These are phyloP conservation scores for Psilopogon haemacephalus DNA, from an alignment of 2,113 vertebrate species.

Conservation along the genomic window DNA sequence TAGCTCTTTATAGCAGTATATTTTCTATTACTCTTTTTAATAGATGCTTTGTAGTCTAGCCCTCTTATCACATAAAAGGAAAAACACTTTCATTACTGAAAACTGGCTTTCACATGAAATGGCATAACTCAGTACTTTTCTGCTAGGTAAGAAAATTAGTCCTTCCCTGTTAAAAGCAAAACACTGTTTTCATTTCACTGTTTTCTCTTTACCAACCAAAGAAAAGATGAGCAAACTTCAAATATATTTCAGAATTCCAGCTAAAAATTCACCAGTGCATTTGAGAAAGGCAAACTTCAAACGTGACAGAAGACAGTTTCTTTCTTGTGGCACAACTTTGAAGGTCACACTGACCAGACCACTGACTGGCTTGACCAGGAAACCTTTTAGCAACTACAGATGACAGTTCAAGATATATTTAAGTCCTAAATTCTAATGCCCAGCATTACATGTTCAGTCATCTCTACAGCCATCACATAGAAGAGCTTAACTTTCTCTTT, in stretches of 20 bases:
- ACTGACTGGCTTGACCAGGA: not conserved
- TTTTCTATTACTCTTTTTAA: constrained; percentile 22
- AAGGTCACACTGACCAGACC: not conserved
- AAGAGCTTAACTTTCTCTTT: not conserved
- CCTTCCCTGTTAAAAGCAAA: not conserved
- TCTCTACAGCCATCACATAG: not conserved
- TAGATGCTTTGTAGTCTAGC: not conserved
- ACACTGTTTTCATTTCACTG: constrained; percentile 12
- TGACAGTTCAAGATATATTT: not conserved
- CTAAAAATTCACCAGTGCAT: not conserved
- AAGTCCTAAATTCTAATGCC: not conserved
- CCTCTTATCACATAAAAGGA: constrained; percentile 6
- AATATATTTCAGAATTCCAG: not conserved
- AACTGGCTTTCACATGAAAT: constrained; percentile 19
- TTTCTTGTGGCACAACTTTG: not conserved
- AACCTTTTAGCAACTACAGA: not conserved
- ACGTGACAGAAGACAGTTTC: not conserved
- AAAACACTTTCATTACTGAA: constrained; percentile 21
- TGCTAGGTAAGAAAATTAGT: not conserved
- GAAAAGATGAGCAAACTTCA: constrained; percentile 27
- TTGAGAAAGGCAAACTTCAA: constrained; percentile 1
- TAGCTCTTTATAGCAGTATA: constrained; percentile 11
- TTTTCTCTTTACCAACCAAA: constrained; percentile 8
- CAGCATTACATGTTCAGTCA: not conserved
- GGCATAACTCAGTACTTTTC: not conserved